A percentile compares a stretch with the other conserved stretches of the same genome.
Conservation (phyloP, 64 coral and sea anemone genomes). For the Dendronephthya gigantea region DNA sequence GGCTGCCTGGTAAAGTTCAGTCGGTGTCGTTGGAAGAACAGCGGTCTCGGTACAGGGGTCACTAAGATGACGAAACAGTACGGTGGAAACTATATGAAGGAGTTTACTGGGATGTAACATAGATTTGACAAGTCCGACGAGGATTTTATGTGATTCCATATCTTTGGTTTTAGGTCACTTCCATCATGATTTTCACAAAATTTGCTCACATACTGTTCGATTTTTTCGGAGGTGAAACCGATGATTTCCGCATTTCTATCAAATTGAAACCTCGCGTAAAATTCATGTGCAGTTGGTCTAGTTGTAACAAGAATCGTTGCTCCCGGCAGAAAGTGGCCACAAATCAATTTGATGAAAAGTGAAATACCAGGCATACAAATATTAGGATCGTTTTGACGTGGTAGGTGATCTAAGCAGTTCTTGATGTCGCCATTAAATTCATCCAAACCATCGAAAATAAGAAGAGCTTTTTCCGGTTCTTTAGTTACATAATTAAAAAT, state of each 20-base stretch:
- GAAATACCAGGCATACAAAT: background rate
- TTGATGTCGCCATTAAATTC: background rate
- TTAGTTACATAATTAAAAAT: background rate
- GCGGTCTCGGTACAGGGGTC: background rate
- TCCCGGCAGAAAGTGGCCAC: background rate
- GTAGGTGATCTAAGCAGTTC: background rate
- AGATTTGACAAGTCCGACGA: background rate
- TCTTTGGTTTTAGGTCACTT: background rate
- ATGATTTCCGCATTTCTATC: slow-evolving; percentile 8
- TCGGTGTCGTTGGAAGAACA: background rate
- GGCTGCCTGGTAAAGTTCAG: background rate
- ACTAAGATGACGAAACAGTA: background rate
- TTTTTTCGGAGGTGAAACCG: background rate
- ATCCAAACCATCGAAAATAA: background rate
- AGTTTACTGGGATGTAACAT: too few relatives aligned
- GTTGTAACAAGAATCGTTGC: background rate
- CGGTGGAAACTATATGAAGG: too few relatives aligned
- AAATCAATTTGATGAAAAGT: background rate
- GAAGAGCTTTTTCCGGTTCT: background rate
- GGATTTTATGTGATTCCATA: background rate
- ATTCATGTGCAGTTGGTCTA: background rate
- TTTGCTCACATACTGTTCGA: background rate
- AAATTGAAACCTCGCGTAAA: background rate
- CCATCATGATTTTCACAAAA: background rate
- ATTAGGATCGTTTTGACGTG: background rate